Evolutionary conservation across 1,140 invertebrate species (phyloP), one percentile per base, ranked within the genome.

Genomic region (Macrobrachium nipponense): DNA sequence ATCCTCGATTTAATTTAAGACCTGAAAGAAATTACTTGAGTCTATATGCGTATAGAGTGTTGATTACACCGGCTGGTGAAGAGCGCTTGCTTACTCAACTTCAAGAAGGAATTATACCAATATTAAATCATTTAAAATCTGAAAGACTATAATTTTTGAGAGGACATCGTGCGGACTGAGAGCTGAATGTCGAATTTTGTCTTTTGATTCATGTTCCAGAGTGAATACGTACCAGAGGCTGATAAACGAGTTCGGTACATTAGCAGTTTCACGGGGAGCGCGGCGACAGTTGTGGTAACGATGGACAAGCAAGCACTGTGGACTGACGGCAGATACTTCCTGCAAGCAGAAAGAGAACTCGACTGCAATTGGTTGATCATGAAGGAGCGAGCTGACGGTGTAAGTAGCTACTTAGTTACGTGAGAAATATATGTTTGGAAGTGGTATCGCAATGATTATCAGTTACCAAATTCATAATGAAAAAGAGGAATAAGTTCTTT

Each of bases 251-350:
- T 96, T 88, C 92, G 94, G 83, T 98, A 95, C 91, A 93, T 99
- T 7, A 95, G 95, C 73, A 96, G 97, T 4, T 99, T 98, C 91
- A 95, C 94, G 79, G 98, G 98, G 2, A 95, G 94, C n/a, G 94
- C 94, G 64, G 97, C 95, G 0, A 94, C 94, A 7, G 96, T 95
- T 0, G 93, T 98, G 2, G 92, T 99, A 6, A 86, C 86, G 18
- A 97, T 96, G 0, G 89, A 91, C 66, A 98, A 23, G n/a, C 83
- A 82, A 17, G 87, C 89, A 8, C 90, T 99, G 6, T 99, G 98
- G 98, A 99, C 98, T 0, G 98, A 99, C 92, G 98, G 97, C 0
- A 92, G 98, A 44, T 99, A 99, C 91, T 97, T 95, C 91, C 92
- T 96, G 20, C 98, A 99, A 92, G 96, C 96, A 3, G 90, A 92